These are phyloP conservation scores for Marronus borbonicus DNA, from an alignment of 2,888 invertebrate species.

Conservation along the genomic window DNA sequence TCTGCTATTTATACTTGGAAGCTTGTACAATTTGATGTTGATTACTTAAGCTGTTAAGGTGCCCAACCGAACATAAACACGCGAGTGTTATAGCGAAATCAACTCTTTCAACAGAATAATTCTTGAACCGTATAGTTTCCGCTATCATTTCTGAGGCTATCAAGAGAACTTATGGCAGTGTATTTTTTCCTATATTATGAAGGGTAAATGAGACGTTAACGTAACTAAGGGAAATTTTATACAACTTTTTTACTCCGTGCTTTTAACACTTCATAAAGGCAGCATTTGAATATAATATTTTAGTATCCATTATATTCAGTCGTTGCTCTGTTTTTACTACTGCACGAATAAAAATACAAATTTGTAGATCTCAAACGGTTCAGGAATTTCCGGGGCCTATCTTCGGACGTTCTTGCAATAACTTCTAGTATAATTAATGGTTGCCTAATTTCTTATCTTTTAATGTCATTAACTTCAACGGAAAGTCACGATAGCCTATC, in stretches of 20 bases:
- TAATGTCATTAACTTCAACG: constrained; percentile 1
- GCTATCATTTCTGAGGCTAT: background rate
- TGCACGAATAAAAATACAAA: constrained; percentile 2
- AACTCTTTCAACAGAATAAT: constrained; percentile 8
- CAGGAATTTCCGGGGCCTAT: background rate
- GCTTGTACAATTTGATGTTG: constrained; percentile 27
- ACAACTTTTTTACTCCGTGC: background rate
- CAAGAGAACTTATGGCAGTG: constrained; percentile 2
- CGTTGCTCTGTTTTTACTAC: constrained; percentile 4
- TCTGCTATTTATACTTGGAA: constrained; percentile 1
- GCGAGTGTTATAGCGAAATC: constrained; percentile 20
- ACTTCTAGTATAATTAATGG: background rate
- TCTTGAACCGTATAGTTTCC: constrained; percentile 17
- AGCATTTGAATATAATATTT: constrained; percentile 15
- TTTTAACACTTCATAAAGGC: constrained; percentile 11
- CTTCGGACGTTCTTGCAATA: background rate
- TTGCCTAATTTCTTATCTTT: constrained; percentile 3
- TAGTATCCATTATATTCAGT: constrained; percentile 2
- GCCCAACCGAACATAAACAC: constrained; percentile 31
- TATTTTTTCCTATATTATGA: constrained; percentile 10
- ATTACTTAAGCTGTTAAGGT: constrained; percentile 28
- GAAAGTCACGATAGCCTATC: constrained; percentile 10
- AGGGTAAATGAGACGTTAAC: constrained; percentile 9
- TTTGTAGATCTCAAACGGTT: background rate
- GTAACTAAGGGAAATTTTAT: constrained; percentile 8